Percentiles rank a stretch among this genome's conserved stretches.
These are phyloP conservation scores for Calameuta idolon DNA, from an alignment of 2,888 invertebrate species.

Conservation along the genomic window DNA sequence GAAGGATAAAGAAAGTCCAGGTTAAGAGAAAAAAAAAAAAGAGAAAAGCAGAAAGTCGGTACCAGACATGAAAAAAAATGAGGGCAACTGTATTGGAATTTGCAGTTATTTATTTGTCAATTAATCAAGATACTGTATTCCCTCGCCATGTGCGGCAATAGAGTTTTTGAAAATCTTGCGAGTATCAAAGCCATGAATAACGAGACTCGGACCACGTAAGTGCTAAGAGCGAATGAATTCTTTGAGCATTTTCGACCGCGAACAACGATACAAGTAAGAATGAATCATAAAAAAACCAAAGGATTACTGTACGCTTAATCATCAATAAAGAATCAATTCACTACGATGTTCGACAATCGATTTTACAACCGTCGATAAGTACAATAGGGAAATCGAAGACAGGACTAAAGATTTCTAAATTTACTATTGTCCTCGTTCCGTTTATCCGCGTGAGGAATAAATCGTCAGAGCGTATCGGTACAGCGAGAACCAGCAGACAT, in stretches of 20 bases:
- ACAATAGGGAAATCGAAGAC: not conserved
- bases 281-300: too few relatives aligned
- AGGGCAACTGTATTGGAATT: not conserved
- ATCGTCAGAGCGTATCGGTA: slow-evolving; percentile 25
- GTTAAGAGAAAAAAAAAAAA: not conserved
- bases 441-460: slow-evolving; percentile 31
- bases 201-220: too few relatives aligned
- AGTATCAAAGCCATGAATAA: too few relatives aligned
- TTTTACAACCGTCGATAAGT: not conserved
- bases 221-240: too few relatives aligned
- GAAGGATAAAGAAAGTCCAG: not conserved
- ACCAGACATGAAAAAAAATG: not conserved
- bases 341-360: not conserved
- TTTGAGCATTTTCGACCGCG: too few relatives aligned
- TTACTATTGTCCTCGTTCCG: slow-evolving; percentile 44
- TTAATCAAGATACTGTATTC: not conserved
- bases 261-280: too few relatives aligned
- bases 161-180: too few relatives aligned
- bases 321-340: not conserved
- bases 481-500: not conserved
- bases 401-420: slow-evolving; percentile 9
- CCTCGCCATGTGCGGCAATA: too few relatives aligned
- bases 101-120: not conserved
- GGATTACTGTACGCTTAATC: not conserved
- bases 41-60: not conserved